Evolutionary conservation across 2,888 invertebrate species (phyloP), one percentile per base, ranked within the genome.

Genomic region (Cerceris rybyensis): DNA sequence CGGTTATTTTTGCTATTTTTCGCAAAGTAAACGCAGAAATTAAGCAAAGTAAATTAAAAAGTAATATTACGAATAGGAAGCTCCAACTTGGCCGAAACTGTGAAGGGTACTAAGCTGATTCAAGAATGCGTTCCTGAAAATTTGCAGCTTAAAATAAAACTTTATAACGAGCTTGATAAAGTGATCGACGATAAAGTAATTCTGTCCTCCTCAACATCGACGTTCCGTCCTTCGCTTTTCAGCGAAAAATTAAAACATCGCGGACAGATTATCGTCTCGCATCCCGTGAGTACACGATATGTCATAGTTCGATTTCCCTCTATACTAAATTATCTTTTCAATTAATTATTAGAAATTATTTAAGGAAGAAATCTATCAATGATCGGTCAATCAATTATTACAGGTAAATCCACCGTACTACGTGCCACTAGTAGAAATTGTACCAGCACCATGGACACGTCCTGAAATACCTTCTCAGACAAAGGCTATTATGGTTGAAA

Each of bases 121-220:
- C 97, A 99, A 93, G 99, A 99, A 94, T 98, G 98, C 92, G 96
- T 98, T 0, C 98, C 98, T 1, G 99, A 99, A 93, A 95, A 95
- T 82, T 92, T 98, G 41, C 96, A 97, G 0, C 91, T 98, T 86
- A 99, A 99, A 91, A 94, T 95, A 78, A 95, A 96, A 88, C 94
- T 98, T 7, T 98, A 96, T 92, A 93, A 93, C 70, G 94, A 96
- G 75, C 92, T 98, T 58, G 98, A 99, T 91, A 94, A 94, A 71
- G 93, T 98, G 1, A 95, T 97, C 0, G 95, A 95, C n/a, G 93
- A 95, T 75, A 94, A 94, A 57, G 96, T 96, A 0, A 97, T 99
- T 84, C 90, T 98, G 7, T 98, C 98, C 0, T 98, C 98, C 87
- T 99, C 99, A 0, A 98, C 98, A 0, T 98, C 98, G 63, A 98